Percentiles rank a stretch among this genome's conserved stretches.
Evolutionary conservation across 2,888 invertebrate genomes (phyloP).

Genomic region (Nomada ferruginata): DNA sequence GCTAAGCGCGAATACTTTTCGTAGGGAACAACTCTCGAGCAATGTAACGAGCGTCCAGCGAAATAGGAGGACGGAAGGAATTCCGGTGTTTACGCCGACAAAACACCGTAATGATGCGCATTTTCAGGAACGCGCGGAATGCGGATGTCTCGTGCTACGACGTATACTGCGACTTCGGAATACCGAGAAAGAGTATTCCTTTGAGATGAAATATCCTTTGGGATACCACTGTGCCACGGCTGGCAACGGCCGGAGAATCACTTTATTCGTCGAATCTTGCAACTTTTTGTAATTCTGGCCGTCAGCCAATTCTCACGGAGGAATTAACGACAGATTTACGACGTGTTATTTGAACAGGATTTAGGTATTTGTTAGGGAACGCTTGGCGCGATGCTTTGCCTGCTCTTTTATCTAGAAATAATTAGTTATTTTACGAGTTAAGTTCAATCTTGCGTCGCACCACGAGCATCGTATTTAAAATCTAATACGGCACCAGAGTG

Average conservation of each 20-base stretch:
- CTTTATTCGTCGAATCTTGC: constrained; percentile 60
- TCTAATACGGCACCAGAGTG: not conserved
- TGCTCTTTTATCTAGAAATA: not conserved
- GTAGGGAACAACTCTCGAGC: not conserved
- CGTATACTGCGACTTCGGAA: not conserved
- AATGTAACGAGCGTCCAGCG: constrained; percentile 7
- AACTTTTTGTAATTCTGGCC: constrained; percentile 69
- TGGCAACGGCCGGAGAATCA: constrained; percentile 20
- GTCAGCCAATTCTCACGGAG: constrained; percentile 67
- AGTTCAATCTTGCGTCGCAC: too few species aligned
- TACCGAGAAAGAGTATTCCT: constrained; percentile 22
- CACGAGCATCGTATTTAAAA: not conserved
- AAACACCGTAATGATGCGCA: constrained; percentile 37
- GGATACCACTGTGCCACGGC: not conserved
- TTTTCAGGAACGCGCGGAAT: constrained; percentile 46
- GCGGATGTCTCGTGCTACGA: not conserved
- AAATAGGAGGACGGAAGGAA: constrained; percentile 5
- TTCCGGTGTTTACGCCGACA: constrained; percentile 8
- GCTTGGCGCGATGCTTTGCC: constrained; percentile 42
- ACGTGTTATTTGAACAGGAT: constrained; percentile 72
- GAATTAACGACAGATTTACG: constrained; percentile 77
- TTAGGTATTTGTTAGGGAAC: constrained; percentile 73
- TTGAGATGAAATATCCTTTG: not conserved
- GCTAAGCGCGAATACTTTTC: constrained; percentile 1
- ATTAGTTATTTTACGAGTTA: too few species aligned